Percentiles rank a stretch among this genome's conserved stretches.
phyloP scores from a whole-genome alignment of 2,888 invertebrate species.

The Hipparchia sbordonii region DNA sequence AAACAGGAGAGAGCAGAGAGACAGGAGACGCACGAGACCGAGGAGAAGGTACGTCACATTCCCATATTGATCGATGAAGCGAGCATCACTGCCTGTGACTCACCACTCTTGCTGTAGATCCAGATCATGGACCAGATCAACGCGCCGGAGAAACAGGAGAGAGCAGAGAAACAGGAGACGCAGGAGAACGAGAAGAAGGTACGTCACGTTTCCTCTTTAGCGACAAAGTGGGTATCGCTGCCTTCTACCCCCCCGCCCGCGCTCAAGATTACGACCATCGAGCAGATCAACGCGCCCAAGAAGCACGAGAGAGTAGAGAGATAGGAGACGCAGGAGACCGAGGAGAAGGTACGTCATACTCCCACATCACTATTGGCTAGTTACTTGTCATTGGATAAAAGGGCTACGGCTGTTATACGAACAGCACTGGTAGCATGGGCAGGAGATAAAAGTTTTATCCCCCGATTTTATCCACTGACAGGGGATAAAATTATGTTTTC shows the following conservation, averaged over 20 bases:
- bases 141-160: constrained; percentile 65
- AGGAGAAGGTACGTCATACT: constrained; percentile 44
- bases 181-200: constrained; percentile 45
- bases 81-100: constrained; percentile 75
- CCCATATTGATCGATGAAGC: constrained; percentile 58
- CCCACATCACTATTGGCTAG: too few species aligned
- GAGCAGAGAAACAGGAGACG: constrained; percentile 27
- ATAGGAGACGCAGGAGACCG: constrained; percentile 21
- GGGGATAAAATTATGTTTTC: too few species aligned
- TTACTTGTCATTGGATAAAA: too few species aligned
- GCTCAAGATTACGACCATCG: constrained; percentile 74
- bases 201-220: neutral
- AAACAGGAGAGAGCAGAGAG: constrained; percentile 52
- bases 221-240: constrained; percentile 62
- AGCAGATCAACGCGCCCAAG: constrained; percentile 76
- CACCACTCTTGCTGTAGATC: constrained; percentile 76
- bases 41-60: constrained; percentile 44
- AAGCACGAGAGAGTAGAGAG: constrained; percentile 52
- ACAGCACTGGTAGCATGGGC: too few species aligned
- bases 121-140: constrained; percentile 81
- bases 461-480: too few species aligned
- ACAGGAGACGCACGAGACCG: constrained; percentile 24
- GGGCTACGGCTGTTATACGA: too few species aligned
- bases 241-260: constrained; percentile 73
- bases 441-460: too few species aligned